Evolutionary conservation across 2,113 vertebrate genomes (phyloP), one percentile per base, ranked within the genome.

Genomic region (Menura novaehollandiae): DNA sequence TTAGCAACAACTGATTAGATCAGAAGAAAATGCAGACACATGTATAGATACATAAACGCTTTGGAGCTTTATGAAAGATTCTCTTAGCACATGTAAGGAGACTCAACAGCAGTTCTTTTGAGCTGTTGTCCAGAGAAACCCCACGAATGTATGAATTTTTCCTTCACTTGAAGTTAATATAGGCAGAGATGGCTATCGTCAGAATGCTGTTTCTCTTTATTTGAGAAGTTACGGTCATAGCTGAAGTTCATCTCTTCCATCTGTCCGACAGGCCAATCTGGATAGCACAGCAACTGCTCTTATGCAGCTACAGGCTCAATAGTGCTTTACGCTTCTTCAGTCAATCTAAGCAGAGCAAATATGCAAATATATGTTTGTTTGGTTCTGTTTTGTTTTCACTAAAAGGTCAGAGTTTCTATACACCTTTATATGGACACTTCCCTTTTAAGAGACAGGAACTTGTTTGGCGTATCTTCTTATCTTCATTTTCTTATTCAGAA

Each of bases 41-140:
- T 5, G 23, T 30, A 53, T 1, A 66, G 32, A 30, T 6, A 39
- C 2, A 46, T 6, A 33, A 17, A 37, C 0, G 0, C 33, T 37
- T 26, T 49, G 51, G 15, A 46, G 41, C 43, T 82, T 47, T 62
- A 21, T 39, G 16, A 41, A 69, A 69, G 22, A 41, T 33, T 90
- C 10, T 84, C 24, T 13, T 77, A 73, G n/a, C 17, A 47, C 17
- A 13, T 18, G 15, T 43, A 90, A 81, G 69, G 39, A 80, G 37
- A 12, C 14, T 85, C 39, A 84, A 58, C 37, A 91, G 39, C 76
- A 71, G 58, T 32, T 55, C 23, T 81, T 88, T 33, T 35, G 27
- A 87, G 72, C 30, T 79, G 21, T 47, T 81, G 82, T 64, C 46
- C 63, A 33, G 44, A 13, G 10, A 63, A 46, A 81, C 1, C 4